Evolutionary conservation across 2,797 vertebrate species (phyloP), one percentile per base, ranked within the genome.

Genomic region (Buphagus erythrorhynchus): DNA sequence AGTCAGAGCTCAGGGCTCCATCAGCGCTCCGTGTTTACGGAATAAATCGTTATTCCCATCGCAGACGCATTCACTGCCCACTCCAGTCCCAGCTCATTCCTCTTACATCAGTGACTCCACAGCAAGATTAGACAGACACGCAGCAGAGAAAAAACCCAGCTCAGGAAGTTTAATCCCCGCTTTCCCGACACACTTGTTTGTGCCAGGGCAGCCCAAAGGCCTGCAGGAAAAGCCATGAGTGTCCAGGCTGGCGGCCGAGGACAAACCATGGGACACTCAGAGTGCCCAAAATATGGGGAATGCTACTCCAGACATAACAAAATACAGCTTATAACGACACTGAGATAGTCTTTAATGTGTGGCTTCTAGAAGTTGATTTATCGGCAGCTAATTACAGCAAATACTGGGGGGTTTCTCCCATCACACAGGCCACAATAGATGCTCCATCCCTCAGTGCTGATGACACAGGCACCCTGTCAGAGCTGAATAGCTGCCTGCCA

Each of bases 361-460:
- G 21, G 58, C 69, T 85, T 86, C 88, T 89, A 48, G 59, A 49
- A 95, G 80, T 59, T 66, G 63, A 94, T 96, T 93, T 97, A 92
- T 61, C 21, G 22, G 48, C 72, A 86, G 11, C 21, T 93, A 86
- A 93, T 71, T 92, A 75, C 55, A 94, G 75, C 92, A 96, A 95
- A 90, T 71, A 67, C 35, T 18, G 40, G 36, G 46, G 54, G 54
- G 31, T 48, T 93, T 65, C 82, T 94, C 25, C 1, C 61, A 26
- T 52, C 57, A 1, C 10, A 0, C 16, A 7, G 76, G 59, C 33
- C 52, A 59, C 74, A 76, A 69, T 25, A 80, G 75, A 35, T 8
- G n/a, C 45, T 63, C 61, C 58, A 13, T 75, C 73, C 49, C 72
- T 83, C 89, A 43, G 52, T 3, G 65, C 38, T 0, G 3, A 29